These are phyloP conservation scores for Aurelia aurita complex sp. Pacific DNA, from an alignment of 30 jellyfish, hydroid and myxozoan species.

Conservation along the genomic window DNA sequence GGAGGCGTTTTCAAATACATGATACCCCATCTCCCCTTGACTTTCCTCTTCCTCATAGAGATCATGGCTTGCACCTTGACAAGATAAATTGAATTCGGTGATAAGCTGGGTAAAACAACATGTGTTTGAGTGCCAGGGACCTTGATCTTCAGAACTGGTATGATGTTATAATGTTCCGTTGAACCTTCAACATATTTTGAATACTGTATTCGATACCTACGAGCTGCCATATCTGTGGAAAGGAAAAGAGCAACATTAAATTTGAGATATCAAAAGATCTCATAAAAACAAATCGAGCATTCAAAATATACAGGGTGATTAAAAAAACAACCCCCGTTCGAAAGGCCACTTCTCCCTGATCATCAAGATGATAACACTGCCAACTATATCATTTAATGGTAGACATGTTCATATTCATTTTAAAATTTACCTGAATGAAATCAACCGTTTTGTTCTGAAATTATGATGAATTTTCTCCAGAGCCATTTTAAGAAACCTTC, in stretches of 20 bases:
- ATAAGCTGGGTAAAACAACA: conserved; percentile 18
- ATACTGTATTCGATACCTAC: conserved; percentile 39
- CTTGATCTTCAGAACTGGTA: conserved; percentile 25
- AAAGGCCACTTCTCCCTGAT: too few species aligned
- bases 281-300: not conserved
- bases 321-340: too few species aligned
- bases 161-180: conserved; percentile 32
- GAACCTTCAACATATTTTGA: conserved; percentile 54
- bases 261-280: not conserved
- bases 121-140: conserved; percentile 32
- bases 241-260: not conserved
- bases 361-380: too few species aligned
- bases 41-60: not conserved
- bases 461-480: too few species aligned
- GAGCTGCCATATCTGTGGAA: conserved; percentile 47
- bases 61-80: conserved; percentile 64
- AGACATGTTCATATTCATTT: too few species aligned
- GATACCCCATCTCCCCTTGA: conserved; percentile 50
- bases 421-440: too few species aligned
- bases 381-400: too few species aligned
- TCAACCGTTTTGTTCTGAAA: too few species aligned
- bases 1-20: conserved; percentile 57
- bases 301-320: too few species aligned
- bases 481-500: too few species aligned
- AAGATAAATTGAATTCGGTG: conserved; percentile 27